Percentiles rank a stretch among this genome's conserved stretches.
Conservation (phyloP, 2,797 vertebrate genomes). For the Cyprinodon diabolis region DNA sequence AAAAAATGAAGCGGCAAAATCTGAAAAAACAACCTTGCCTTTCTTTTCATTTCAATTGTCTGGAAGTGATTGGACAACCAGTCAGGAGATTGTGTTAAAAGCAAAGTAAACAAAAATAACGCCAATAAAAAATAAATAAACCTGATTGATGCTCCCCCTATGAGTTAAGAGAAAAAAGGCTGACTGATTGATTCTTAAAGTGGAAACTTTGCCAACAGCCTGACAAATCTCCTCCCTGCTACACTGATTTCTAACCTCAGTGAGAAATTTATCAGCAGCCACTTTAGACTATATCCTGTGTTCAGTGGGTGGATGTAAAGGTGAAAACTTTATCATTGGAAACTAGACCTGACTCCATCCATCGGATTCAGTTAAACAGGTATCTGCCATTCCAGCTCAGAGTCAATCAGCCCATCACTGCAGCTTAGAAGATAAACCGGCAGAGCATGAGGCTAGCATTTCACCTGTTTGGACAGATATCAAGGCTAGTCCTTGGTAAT, state of each 20-base stretch:
- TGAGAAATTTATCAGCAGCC: conserved; percentile 43
- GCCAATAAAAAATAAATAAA: too few relatives aligned
- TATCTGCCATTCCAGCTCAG: conserved; percentile 59
- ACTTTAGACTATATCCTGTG: conserved; percentile 47
- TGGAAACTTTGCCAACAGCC: conserved; percentile 30
- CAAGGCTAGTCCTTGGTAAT: conserved; percentile 46
- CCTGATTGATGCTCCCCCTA: too few relatives aligned
- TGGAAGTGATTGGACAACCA: too few relatives aligned
- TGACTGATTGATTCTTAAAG: conserved; percentile 33
- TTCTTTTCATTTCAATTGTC: too few relatives aligned
- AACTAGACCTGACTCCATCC: conserved; percentile 45
- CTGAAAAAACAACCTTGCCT: too few relatives aligned
- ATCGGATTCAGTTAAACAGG: conserved; percentile 50
- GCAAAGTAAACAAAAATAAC: too few relatives aligned
- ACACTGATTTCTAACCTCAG: conserved; percentile 15
- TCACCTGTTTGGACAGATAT: conserved; percentile 40
- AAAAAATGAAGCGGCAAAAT: too few relatives aligned
- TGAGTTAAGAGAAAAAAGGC: conserved; percentile 1
- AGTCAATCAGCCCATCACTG: conserved; percentile 64
- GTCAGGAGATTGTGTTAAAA: too few relatives aligned
- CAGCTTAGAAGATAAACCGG: conserved; percentile 46
- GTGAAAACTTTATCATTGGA: conserved; percentile 27
- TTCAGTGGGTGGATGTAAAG: conserved; percentile 46
- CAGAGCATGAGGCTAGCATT: conserved; percentile 26
- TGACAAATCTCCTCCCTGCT: conserved; percentile 26